Conservation (phyloP, 92 coral and sea anemone genomes). For the Porites divaricata region DNA sequence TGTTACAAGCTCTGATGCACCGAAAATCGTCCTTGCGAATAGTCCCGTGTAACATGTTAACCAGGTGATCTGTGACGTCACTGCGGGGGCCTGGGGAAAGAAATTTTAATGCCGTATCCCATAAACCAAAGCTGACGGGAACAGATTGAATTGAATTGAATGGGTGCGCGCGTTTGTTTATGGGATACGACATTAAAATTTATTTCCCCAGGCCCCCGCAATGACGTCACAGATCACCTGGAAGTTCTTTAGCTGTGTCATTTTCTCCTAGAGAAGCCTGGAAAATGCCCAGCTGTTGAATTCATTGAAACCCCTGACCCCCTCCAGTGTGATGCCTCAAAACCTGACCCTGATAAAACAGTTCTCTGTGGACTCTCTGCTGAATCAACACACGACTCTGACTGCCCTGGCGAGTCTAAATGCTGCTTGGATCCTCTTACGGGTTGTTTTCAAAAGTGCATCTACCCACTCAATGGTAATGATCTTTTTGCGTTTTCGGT, state of each 20-base stretch:
- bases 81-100: too few species aligned
- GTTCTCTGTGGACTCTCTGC: conserved; percentile 71
- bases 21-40: too few species aligned
- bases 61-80: too few species aligned
- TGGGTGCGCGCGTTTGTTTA: too few species aligned
- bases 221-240: too few species aligned
- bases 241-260: not conserved
- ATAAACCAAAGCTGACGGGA: too few species aligned
- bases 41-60: too few species aligned
- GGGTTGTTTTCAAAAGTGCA: conserved; percentile 71
- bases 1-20: too few species aligned
- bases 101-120: too few species aligned
- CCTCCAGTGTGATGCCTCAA: conserved; percentile 49
- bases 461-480: conserved; percentile 63
- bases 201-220: too few species aligned
- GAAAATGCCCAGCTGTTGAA: conserved; percentile 56
- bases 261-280: conserved; percentile 65
- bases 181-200: too few species aligned
- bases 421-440: conserved; percentile 72
- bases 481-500: not conserved
- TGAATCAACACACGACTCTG: conserved; percentile 63
- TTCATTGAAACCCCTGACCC: conserved; percentile 46
- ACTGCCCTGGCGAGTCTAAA: conserved; percentile 83
- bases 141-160: too few species aligned
- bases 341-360: conserved; percentile 45